A percentile compares a stretch with the other conserved stretches of the same genome.
Conservation (phyloP, 2,797 vertebrate species). For the Cirrhinus molitorella region DNA sequence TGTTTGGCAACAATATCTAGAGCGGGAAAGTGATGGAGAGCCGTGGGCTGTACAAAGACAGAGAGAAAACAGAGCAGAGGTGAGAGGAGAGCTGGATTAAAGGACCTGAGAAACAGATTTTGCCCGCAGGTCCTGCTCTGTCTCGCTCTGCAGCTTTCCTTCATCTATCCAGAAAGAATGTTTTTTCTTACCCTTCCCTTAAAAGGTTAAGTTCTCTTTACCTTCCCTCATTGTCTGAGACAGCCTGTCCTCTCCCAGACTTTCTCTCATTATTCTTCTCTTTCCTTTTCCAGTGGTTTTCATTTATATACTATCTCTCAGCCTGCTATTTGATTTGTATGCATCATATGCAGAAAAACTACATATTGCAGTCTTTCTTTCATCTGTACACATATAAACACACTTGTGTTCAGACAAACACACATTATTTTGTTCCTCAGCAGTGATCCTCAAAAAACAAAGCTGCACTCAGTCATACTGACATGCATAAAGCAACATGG, state of each 20-base stretch:
- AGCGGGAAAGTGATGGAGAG: constrained; percentile 36
- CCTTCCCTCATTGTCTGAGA: constrained; percentile 19
- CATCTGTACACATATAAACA: not conserved
- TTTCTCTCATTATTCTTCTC: constrained; percentile 32
- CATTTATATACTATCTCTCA: constrained; percentile 40
- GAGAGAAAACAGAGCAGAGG: constrained; percentile 22
- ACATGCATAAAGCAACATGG: not conserved
- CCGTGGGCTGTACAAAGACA: constrained; percentile 42
- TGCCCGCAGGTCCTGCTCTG: constrained; percentile 35
- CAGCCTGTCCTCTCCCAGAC: constrained; percentile 17
- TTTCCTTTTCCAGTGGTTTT: constrained; percentile 17
- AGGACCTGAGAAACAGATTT: constrained; percentile 37
- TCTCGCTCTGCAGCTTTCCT: constrained; percentile 26
- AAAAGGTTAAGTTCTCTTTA: constrained; percentile 45
- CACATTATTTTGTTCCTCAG: constrained; percentile 2
- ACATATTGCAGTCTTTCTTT: constrained; percentile 16
- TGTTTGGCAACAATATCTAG: constrained; percentile 45
- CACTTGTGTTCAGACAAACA: not conserved
- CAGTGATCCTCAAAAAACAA: constrained; percentile 11
- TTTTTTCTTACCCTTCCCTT: constrained; percentile 26
- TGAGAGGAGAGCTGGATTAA: constrained; percentile 46
- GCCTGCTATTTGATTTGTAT: not conserved
- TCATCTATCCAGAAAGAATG: constrained; percentile 42
- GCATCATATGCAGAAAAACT: not conserved
- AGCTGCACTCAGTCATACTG: constrained; percentile 23